Evolutionary conservation across 2,888 invertebrate genomes (phyloP).

Genomic region (Pocota personata): DNA sequence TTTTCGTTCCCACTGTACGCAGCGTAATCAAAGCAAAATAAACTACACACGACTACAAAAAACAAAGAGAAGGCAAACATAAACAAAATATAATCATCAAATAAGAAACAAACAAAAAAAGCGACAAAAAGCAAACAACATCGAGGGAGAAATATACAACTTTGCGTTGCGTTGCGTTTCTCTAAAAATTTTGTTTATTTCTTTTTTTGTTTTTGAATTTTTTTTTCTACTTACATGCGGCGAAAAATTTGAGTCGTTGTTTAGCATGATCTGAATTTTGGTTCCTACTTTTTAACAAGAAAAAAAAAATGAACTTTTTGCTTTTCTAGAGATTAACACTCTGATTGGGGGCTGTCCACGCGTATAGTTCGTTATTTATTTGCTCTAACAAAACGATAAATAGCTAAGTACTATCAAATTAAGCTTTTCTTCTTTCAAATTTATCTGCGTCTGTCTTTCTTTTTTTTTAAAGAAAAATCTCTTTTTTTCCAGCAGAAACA

Average conservation of each 20-base stretch:
- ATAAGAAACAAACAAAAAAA: constrained; percentile 23
- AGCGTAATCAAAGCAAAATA: background rate
- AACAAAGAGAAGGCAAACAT: constrained; percentile 22
- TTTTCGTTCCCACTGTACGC: constrained; percentile 24
- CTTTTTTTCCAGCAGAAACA: constrained; percentile 49
- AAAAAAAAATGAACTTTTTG: constrained; percentile 43
- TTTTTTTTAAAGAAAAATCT: constrained; percentile 13
- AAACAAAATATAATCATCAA: constrained; percentile 18
- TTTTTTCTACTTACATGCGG: constrained; percentile 78
- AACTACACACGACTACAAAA: background rate
- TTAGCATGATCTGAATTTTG: constrained; percentile 78
- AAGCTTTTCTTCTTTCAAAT: constrained; percentile 4
- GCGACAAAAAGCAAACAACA: constrained; percentile 69
- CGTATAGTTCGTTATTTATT: constrained; percentile 1
- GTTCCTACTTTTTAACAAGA: constrained; percentile 54
- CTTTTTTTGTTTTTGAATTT: constrained; percentile 27
- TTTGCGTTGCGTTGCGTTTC: constrained; percentile 24
- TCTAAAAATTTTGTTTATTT: constrained; percentile 32
- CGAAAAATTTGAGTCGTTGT: constrained; percentile 77
- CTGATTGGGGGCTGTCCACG: background rate
- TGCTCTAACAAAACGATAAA: constrained; percentile 30
- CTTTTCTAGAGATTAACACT: constrained; percentile 58
- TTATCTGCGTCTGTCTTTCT: background rate
- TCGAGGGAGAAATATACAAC: constrained; percentile 44
- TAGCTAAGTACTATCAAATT: constrained; percentile 16